phyloP scores from a whole-genome alignment of 30 jellyfish, hydroid and myxozoan genomes.

The Phacellophora camtschatica region DNA sequence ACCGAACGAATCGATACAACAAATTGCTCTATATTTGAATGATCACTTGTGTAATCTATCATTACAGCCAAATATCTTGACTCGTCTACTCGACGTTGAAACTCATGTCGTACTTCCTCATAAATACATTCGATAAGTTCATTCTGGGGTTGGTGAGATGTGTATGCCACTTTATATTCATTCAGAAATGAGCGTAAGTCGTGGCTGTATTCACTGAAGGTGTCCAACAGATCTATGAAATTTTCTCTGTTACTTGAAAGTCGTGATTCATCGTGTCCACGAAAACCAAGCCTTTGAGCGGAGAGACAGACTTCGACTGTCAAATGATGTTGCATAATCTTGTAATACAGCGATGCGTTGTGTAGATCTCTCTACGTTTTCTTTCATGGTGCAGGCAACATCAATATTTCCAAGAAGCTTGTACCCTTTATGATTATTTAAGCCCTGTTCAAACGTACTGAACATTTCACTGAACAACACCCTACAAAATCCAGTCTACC shows the following conservation, averaged over 20 bases:
- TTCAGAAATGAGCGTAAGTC: conserved; percentile 7
- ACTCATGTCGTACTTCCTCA: conserved; percentile 14
- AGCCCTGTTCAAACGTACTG: too few relatives aligned
- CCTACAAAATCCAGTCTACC: too few relatives aligned
- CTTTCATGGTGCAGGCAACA: background rate
- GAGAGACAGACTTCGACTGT: background rate
- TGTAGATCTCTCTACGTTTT: background rate
- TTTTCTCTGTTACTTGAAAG: conserved; percentile 7
- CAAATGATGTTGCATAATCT: background rate
- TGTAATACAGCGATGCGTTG: background rate
- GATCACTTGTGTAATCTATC: conserved; percentile 30
- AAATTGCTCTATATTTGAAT: too few relatives aligned
- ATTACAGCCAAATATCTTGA: background rate
- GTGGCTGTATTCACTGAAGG: conserved; percentile 6
- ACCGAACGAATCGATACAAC: too few relatives aligned
- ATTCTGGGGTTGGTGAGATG: conserved; percentile 33
- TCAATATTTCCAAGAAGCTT: background rate
- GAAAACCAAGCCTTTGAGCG: background rate
- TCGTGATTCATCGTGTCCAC: conserved; percentile 10
- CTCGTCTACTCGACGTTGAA: conserved; percentile 2
- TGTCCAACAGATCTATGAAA: background rate
- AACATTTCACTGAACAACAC: too few relatives aligned
- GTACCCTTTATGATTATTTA: background rate
- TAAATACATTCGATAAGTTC: conserved; percentile 17
- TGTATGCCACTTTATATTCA: background rate